A percentile compares a stretch with the other conserved stretches of the same genome.
phyloP scores from a whole-genome alignment of 2,888 invertebrate species.

The Tachina fera region DNA sequence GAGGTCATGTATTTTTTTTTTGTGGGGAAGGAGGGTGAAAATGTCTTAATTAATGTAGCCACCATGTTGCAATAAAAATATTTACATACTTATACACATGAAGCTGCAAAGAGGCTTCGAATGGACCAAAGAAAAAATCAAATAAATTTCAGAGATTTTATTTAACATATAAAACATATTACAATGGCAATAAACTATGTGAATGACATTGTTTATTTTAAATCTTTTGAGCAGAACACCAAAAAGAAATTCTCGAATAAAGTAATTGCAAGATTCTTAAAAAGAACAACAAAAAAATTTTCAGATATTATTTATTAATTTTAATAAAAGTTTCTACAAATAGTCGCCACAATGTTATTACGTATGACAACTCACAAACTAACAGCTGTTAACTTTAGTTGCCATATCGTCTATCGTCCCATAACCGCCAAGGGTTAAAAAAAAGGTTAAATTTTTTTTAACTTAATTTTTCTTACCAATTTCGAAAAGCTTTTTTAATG shows the following conservation, averaged over 20 bases:
- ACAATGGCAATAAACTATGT: not conserved
- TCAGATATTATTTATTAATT: not conserved
- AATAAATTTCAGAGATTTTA: conserved; percentile 12
- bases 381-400: too few species aligned
- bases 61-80: conserved; percentile 20
- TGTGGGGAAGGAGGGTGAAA: conserved; percentile 15
- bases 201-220: not conserved
- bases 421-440: too few species aligned
- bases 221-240: not conserved
- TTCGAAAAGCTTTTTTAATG: too few species aligned
- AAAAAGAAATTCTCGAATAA: not conserved
- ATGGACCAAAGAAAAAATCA: not conserved
- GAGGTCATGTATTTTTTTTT: conserved; percentile 66
- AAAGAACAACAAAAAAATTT: not conserved
- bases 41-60: conserved; percentile 59
- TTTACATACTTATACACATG: not conserved
- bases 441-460: too few species aligned
- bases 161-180: conserved; percentile 41
- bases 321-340: not conserved
- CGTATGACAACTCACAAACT: too few species aligned
- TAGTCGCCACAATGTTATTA: not conserved
- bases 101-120: not conserved
- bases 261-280: too few species aligned
- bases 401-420: too few species aligned
- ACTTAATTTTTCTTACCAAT: too few species aligned